Base-by-base conservation (phyloP, 2,888 invertebrate genomes). In the Heliconius ismenius region DNA sequence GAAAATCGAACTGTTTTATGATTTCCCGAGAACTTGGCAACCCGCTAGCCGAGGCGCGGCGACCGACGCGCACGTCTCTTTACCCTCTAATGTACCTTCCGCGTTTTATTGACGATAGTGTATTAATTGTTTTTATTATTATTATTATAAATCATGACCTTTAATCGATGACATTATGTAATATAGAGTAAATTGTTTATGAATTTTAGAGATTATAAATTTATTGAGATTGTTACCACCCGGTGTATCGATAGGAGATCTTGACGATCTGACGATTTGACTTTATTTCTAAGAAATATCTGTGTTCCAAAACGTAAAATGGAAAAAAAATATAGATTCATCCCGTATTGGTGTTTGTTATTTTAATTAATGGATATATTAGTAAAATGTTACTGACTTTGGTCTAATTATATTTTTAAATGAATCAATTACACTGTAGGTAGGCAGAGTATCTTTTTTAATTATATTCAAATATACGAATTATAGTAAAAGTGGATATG, bases 141-240 rank as follows among this genome's bases (percentile, higher is more conserved):
- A 85, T 90, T 87, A 87, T 87, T 87, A 85, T 90, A 88, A 87
- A 89, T 89, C 89, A 89, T 91, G 89, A 92, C 88, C 84, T 89
- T 90, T 90, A 89, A 89, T 89, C 88, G 88, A 92, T 91, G 92
- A 92, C 90, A 91, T 92, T 90, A 87, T 89, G 86, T 92, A 88
- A 87, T 86, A 83, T 91, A 92, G 90, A 86, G 82, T 92, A 90
- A 90, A 91, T 91, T 91, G 90, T 90, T 92, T 92, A 87, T 92
- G 88, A 89, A 90, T 88, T 85, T 91, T 21, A 92, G 92, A 91
- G 89, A 90, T 91, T 90, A 91, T 87, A 89, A 89, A 89, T 89
- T 82, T 88, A 89, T 89, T 88, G 91, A 92, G 92, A 93, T 93
- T 92, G 93, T 93, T 92, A 93, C 93, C 92, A 92, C 89, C 92